Conservation (phyloP, 2,797 vertebrate genomes). For the Poecilia gillii region DNA sequence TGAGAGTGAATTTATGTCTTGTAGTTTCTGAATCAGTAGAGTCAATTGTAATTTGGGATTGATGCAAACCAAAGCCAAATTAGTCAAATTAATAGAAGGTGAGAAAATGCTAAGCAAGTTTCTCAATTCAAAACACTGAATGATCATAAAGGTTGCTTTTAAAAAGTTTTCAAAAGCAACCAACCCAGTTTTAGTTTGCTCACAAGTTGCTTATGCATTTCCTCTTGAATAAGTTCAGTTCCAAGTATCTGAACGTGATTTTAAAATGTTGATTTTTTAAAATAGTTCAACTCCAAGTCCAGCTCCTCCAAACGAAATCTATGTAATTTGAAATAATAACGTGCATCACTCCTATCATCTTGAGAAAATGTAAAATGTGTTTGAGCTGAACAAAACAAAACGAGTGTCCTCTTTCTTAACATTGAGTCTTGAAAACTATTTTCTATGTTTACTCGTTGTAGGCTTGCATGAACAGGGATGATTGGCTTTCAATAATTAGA, state of each 20-base stretch:
- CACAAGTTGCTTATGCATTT: neutral
- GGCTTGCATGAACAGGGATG: neutral
- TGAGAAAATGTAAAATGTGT: neutral
- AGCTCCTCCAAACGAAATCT: neutral
- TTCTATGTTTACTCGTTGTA: neutral
- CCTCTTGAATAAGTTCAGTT: neutral
- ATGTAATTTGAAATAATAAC: neutral
- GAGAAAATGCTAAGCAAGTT: neutral
- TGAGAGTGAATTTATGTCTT: slow-evolving; percentile 17
- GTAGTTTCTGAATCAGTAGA: slow-evolving; percentile 61
- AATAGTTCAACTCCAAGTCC: neutral
- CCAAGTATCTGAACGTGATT: neutral
- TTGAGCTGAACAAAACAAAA: neutral
- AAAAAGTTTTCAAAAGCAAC: neutral
- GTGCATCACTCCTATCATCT: neutral
- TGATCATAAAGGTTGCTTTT: too few relatives aligned
- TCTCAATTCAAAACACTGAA: neutral
- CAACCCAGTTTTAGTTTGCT: neutral
- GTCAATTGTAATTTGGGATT: slow-evolving; percentile 58
- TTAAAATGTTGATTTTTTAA: neutral
- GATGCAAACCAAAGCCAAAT: slow-evolving; percentile 70
- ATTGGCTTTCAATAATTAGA: neutral
- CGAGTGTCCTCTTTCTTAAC: neutral
- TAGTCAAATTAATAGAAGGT: slow-evolving; percentile 53
- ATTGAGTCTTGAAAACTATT: neutral